Conservation (phyloP, 2,888 invertebrate genomes). For the Limnephilus lunatus region DNA sequence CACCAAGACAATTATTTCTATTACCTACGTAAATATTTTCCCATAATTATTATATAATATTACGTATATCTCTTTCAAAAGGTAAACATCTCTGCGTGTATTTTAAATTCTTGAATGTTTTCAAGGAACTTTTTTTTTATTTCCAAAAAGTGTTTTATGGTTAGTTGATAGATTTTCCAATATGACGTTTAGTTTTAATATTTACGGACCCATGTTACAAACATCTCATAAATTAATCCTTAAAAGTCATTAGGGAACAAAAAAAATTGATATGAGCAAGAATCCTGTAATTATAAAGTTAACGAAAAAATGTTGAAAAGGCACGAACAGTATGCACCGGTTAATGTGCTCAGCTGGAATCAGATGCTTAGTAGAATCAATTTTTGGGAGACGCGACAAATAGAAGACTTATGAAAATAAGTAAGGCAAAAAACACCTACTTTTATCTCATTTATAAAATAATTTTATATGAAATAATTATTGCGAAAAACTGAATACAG, state of each 20-base stretch:
- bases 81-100: too few species aligned
- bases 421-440: too few species aligned
- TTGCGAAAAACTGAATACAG: too few species aligned
- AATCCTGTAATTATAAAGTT: neutral
- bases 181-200: neutral
- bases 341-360: neutral
- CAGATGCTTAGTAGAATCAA: neutral
- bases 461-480: too few species aligned
- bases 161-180: neutral
- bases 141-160: neutral
- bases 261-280: neutral
- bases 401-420: neutral
- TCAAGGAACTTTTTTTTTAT: too few species aligned
- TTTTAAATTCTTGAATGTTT: too few species aligned
- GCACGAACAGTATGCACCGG: neutral
- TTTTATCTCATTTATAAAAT: too few species aligned
- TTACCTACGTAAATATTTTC: too few species aligned
- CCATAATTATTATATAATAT: too few species aligned
- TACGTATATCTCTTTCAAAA: too few species aligned
- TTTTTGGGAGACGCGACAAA: neutral
- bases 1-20: too few species aligned
- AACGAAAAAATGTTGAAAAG: neutral
- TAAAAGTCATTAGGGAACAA: neutral
- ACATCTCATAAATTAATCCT: neutral
- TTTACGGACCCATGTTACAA: neutral